Evolutionary conservation across 2,797 vertebrate species (phyloP), one percentile per base, ranked within the genome.

Genomic region (Adrianichthys oophorus): DNA sequence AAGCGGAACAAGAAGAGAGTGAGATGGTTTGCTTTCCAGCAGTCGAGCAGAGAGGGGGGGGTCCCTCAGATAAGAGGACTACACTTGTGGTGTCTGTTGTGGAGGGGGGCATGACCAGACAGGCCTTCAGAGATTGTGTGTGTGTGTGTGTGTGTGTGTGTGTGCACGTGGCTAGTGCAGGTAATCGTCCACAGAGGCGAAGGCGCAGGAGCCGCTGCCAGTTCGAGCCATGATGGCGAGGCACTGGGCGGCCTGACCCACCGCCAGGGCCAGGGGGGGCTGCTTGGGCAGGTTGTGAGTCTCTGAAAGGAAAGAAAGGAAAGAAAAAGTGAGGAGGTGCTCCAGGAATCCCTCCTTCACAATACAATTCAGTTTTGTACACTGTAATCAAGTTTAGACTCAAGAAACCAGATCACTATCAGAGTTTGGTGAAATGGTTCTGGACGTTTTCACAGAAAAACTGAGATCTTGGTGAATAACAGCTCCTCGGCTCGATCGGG

Each of bases 271-370:
- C 78, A 99, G 93, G 0, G 97, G 97, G 6, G 97, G 97, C 90
- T 99, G 97, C 93, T 98, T 99, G 92, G 97, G 97, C 92, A 99
- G 93, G 87, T 98, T 98, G 92, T 98, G 96, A 85, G 97, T 98
- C 94, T 98, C 97, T 99, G 93, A 0, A 32, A 37, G 15, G 41
- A 32, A 16, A 46, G 15, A 32, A 6, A 4, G 41, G n/a, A 15
- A 2, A 18, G 3, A 37, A 5, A 29, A 19, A 3, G 32, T 7
- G 19, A 46, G 32, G 41, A 18, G n/a, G n/a, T 37, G 26, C 5
- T 29, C 15, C 10, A 45, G 8, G 8, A 47, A 5, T 43, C 41
- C 7, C n/a, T 43, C 15, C n/a, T 43, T 43, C 41, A n/a, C 15
- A 37, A 37, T 37, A 12, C 8, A 10, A 12, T 12, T 5, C 26